Base-by-base conservation (phyloP, 2,797 vertebrate genomes). In the Pteronotus mesoamericanus region DNA sequence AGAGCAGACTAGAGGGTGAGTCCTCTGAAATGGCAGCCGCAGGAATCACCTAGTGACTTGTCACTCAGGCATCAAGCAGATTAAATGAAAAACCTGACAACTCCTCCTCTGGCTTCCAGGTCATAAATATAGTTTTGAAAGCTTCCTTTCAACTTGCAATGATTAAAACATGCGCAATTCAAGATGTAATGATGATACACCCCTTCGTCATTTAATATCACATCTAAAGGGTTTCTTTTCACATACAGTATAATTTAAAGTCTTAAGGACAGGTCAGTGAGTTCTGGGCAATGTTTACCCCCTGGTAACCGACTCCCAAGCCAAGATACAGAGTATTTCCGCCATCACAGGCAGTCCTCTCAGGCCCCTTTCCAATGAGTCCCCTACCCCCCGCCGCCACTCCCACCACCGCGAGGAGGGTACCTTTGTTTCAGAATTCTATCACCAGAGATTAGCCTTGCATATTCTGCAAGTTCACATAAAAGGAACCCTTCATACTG, bases 21-120 rank as follows among this genome's bases (percentile, higher is more conserved):
- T 21, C 24, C 48, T 4, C 0, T 0, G 6, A 53, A 6, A 16
- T 15, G 77, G 16, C 0, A 4, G 69, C 78, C 21, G 7, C 16
- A 5, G 15, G 37, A 37, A 18, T 24, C 59, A 6, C 61, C 37
- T 5, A 21, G 29, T 4, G 21, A 34, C 32, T 29, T 15, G 53
- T 48, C 57, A 34, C 53, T 10, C 18, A 44, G 4, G 11, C 32
- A 15, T 57, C 78, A 8, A 21, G 21, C 55, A 42, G 44, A 64
- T 75, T 53, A 32, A 57, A 46, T 15, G 32, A 26, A 39, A 84
- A 44, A 51, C 29, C 3, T 19, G 46, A 64, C 59, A 29, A 78
- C 15, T 12, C 48, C 37, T 48, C 51, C n/a, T 57, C 83, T 32
- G 51, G 48, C 83, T 59, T 69, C 48, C 48, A 42, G 48, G 66